Percentiles rank a stretch among this genome's conserved stretches.
These are phyloP conservation scores for Dryobates pubescens DNA, from an alignment of 2,797 vertebrate genomes.

Conservation along the genomic window DNA sequence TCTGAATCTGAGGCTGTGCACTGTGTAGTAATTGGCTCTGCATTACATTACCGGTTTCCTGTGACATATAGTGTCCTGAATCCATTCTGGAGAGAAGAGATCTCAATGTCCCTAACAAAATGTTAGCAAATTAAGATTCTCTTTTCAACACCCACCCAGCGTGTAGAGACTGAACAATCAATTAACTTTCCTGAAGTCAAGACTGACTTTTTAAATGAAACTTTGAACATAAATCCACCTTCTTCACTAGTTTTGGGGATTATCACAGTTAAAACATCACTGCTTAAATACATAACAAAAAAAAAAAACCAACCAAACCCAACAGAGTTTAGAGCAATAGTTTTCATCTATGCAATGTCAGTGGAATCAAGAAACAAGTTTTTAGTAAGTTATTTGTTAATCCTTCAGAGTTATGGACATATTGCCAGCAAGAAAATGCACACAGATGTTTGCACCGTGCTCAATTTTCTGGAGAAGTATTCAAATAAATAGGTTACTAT, in stretches of 20 bases:
- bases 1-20: conserved; percentile 34
- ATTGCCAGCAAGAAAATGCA: neutral
- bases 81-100: conserved; percentile 70
- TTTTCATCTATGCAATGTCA: conserved; percentile 22
- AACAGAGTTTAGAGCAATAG: neutral
- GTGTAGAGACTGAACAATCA: conserved; percentile 62
- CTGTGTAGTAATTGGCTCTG: conserved; percentile 62
- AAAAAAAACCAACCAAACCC: neutral
- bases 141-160: conserved; percentile 41
- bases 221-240: conserved; percentile 45
- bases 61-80: conserved; percentile 54
- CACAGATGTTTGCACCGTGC: neutral
- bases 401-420: neutral
- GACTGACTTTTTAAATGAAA: conserved; percentile 60
- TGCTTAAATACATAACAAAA: neutral
- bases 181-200: conserved; percentile 56
- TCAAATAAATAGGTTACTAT: too few species aligned
- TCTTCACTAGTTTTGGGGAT: conserved; percentile 59
- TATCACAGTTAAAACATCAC: conserved; percentile 15
- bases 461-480: neutral
- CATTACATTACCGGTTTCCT: conserved; percentile 66
- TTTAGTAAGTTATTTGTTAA: neutral
- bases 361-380: neutral
- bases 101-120: conserved; percentile 67
- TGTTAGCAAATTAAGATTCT: conserved; percentile 77